These are phyloP conservation scores for Hippocampus abdominalis DNA, from an alignment of 2,113 vertebrate species.

Conservation along the genomic window DNA sequence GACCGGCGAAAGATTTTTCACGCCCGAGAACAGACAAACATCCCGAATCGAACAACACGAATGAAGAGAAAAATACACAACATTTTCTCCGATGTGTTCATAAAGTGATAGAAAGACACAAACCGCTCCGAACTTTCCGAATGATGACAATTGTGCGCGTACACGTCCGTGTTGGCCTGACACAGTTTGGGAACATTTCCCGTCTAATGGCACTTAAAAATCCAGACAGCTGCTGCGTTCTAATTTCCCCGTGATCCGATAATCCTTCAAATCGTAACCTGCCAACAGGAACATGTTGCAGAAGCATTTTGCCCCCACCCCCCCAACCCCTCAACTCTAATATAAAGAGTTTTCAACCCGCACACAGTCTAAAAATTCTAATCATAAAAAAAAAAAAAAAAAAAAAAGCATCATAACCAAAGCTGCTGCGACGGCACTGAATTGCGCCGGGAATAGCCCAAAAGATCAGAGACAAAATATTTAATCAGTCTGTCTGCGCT, in stretches of 20 bases:
- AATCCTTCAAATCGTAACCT: conserved; percentile 46
- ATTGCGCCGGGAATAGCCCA: conserved; percentile 32
- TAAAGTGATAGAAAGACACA: neutral
- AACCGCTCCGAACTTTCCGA: neutral
- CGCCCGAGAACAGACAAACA: no score
- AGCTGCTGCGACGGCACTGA: conserved; percentile 19
- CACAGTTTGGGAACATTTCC: conserved; percentile 11
- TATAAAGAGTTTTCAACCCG: no score
- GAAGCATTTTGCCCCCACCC: conserved; percentile 14
- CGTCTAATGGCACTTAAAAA: conserved; percentile 23
- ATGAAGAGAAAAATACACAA: no score
- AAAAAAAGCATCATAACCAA: conserved; percentile 2
- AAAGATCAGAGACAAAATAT: conserved; percentile 41
- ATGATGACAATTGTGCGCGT: neutral
- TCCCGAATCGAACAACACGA: no score
- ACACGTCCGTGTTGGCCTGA: neutral
- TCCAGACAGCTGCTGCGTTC: conserved; percentile 34
- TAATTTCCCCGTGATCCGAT: conserved; percentile 57
- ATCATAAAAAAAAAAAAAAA: conserved; percentile 14
- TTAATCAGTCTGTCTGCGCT: conserved; percentile 30
- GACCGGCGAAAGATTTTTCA: no score
- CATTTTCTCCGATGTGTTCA: neutral
- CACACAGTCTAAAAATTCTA: no score
- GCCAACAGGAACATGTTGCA: conserved; percentile 34
- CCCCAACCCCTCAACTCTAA: no score